These are phyloP conservation scores for Andrena bicolor DNA, from an alignment of 2,888 invertebrate genomes.

Conservation along the genomic window DNA sequence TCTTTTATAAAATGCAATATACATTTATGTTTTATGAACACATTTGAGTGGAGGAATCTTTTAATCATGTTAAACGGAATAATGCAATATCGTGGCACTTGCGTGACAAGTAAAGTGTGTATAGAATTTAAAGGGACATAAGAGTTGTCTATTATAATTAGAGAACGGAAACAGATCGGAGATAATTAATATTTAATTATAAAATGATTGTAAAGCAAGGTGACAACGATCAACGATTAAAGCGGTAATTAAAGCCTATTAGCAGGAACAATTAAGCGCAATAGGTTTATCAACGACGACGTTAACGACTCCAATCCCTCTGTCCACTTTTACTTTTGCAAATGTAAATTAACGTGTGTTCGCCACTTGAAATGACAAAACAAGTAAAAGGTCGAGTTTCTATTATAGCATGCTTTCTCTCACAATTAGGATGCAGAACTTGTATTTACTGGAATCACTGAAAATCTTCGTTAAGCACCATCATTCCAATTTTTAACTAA, in stretches of 20 bases:
- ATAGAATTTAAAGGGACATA: too few species aligned
- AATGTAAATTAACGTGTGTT: conserved; percentile 4
- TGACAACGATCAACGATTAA: background rate
- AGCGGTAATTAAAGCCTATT: background rate
- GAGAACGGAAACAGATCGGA: too few species aligned
- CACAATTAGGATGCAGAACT: conserved; percentile 44
- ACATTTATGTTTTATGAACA: too few species aligned
- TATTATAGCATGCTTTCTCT: conserved; percentile 60
- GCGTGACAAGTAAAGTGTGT: too few species aligned
- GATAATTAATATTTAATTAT: background rate
- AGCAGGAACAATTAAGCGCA: background rate
- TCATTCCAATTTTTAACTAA: conserved; percentile 35
- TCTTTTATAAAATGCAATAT: too few species aligned
- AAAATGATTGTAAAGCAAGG: background rate
- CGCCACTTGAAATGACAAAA: conserved; percentile 11
- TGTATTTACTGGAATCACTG: conserved; percentile 35
- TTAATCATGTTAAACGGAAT: too few species aligned
- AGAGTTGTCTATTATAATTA: too few species aligned
- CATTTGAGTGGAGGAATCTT: too few species aligned
- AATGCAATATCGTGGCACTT: too few species aligned
- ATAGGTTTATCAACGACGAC: background rate
- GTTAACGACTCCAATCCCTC: background rate
- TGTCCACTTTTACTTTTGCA: too few species aligned
- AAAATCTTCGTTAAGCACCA: conserved; percentile 49
- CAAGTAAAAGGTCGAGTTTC: conserved; percentile 49